Conservation (phyloP, 2,797 vertebrate genomes). For the Gymnocypris eckloni region DNA sequence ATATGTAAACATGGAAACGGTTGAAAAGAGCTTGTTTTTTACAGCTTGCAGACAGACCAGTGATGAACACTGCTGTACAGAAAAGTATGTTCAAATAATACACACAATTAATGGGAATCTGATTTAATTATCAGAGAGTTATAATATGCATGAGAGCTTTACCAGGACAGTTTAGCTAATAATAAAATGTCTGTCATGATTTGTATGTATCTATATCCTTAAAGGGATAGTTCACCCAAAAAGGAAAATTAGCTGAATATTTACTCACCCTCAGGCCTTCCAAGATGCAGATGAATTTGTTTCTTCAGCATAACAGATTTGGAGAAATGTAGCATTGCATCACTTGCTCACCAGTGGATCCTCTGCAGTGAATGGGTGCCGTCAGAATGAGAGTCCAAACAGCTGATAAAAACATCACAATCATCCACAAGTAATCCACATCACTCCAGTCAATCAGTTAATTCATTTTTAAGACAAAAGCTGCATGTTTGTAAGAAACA, state of each 20-base stretch:
- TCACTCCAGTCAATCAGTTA: no score
- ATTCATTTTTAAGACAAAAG: no score
- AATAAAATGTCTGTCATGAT: not conserved
- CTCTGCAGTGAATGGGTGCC: not conserved
- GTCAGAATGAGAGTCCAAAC: no score
- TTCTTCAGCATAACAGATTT: not conserved
- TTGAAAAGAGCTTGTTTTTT: not conserved
- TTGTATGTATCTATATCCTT: not conserved
- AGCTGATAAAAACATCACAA: no score
- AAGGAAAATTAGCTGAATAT: not conserved
- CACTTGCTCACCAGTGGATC: not conserved
- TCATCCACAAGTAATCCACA: no score
- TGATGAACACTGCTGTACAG: not conserved
- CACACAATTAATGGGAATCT: not conserved
- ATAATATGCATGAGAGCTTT: not conserved
- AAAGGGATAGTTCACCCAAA: not conserved
- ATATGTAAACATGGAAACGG: conserved; percentile 33
- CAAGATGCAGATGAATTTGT: not conserved
- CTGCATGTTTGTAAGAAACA: not conserved
- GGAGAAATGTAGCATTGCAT: not conserved
- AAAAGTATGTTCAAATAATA: no score
- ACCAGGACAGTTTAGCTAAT: not conserved
- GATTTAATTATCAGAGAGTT: not conserved
- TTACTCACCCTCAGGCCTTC: not conserved
- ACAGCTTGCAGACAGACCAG: not conserved